Base-by-base conservation (phyloP, 2,888 invertebrate species). In the Drosophila diplacantha region DNA sequence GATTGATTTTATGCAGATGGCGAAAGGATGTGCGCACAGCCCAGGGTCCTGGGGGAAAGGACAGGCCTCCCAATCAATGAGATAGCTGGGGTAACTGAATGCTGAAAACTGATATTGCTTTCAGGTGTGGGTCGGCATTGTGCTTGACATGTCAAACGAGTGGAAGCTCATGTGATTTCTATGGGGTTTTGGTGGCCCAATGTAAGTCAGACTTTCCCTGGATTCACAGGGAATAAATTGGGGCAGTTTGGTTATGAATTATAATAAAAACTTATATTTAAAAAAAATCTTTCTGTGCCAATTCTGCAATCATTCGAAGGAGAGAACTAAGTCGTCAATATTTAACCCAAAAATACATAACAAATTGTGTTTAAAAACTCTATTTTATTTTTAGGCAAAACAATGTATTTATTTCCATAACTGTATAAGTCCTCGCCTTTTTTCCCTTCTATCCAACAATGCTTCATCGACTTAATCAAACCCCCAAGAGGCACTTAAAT, bases 1-100 rank as follows among this genome's bases (percentile, higher is more conserved):
- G 69, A 74, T 73, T 69, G 59, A 73, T 71, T 56, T 60, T 43
- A 55, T 69, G 59, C 69, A 62, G 37, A 56, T 56, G 66, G 47
- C 20, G 58, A 55, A 64, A 57, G 64, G 64, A 31, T 41, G n/a
- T 31, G 20, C 11, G 31, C n/a, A 35, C 24, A 26, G 18, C 44
- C 29, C 9, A 18, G 18, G 29, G 18, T 44, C 5, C 34, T 29
- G 26, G 12, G 20, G 5, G 16, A 24, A n/a, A 9, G 39, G 39
- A 20, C 18, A 24, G 11, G 8, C 1, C 24, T 31, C 31, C 5
- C 11, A 39, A n/a, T 9, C 53, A 41, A 20, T 34, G 16, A 57
- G 57, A 53, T 39, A 29, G 34, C 41, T 41, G 57, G 14, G n/a
- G 22, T 6, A 14, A 38, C 7, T 31, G 34, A 53, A 7, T 16